Percentiles rank a stretch among this genome's conserved stretches.
Evolutionary conservation across 2,113 vertebrate species (phyloP).

Genomic region (Fregata magnificens): DNA sequence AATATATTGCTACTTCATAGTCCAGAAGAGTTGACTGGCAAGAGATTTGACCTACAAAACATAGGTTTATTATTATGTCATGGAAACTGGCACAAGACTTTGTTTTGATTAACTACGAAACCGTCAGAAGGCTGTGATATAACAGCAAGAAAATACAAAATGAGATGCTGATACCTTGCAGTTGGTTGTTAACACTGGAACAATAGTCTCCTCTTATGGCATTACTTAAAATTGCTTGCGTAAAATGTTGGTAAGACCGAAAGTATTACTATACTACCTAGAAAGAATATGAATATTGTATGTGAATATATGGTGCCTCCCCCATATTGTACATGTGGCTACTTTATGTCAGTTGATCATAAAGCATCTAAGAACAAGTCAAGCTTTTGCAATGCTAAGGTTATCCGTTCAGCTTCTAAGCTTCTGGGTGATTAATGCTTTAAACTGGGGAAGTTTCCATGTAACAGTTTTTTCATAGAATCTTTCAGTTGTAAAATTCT

Average conservation of each 20-base stretch:
- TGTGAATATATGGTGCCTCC: background rate
- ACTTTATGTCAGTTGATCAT: background rate
- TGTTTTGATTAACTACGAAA: background rate
- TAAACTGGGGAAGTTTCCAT: background rate
- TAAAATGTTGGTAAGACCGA: background rate
- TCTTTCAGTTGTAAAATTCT: background rate
- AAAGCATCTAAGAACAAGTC: background rate
- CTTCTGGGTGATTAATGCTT: background rate
- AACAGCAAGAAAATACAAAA: background rate
- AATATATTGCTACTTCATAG: background rate
- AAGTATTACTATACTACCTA: background rate
- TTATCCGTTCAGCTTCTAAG: background rate
- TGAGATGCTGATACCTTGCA: background rate
- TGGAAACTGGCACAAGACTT: background rate
- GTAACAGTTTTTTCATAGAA: background rate
- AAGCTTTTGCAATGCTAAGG: background rate
- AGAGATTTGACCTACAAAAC: background rate
- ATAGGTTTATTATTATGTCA: background rate
- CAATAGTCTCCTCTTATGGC: background rate
- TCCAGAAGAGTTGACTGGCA: background rate
- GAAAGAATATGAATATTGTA: background rate
- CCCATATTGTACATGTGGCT: background rate
- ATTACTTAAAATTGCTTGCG: background rate
- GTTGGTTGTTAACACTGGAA: background rate
- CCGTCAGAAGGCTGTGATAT: background rate